Evolutionary conservation across 2,888 invertebrate genomes (phyloP), one percentile per base, ranked within the genome.

Genomic region (Parochlus steinenii): DNA sequence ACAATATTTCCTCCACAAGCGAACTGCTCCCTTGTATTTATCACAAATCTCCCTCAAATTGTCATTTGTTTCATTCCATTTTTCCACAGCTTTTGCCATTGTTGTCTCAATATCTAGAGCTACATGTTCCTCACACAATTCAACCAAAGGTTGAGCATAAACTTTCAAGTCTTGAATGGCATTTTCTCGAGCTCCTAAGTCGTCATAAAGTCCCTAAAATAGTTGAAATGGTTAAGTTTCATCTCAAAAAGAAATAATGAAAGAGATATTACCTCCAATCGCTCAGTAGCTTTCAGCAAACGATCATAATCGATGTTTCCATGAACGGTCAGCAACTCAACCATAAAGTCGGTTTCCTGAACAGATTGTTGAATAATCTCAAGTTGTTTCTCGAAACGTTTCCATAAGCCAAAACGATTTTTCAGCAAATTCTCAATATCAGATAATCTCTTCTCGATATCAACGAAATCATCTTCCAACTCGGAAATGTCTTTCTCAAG

Each of bases 331-430:
- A 85, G 63, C 39, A 85, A 60, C 44, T 85, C 83, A 63, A 82
- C 80, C 82, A 85, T 82, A 47, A 82, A 85, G 53, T 85, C 83
- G 0, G 83, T 80, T 47, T 85, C 83, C 37, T 81, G 71, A 1
- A 83, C 81, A 0, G 80, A 81, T 33, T 80, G 75, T 42, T 82
- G 80, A 8, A 85, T 81, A 52, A 74, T 50, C 46, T 85, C 83
- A 44, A 85, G 54, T 46, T 82, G 80, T 3, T 69, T 62, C 49
- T 83, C 83, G 52, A 80, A 83, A 16, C 79, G 62, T 37, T 73
- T 64, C 85, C 85, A 86, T 16, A 85, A 58, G 3, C 67, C 66
- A 24, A 78, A 56, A 6, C 77, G 69, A 35, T 68, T 67, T 22
- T 71, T 67, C 17, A 85, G 61, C 3, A 76, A 57, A 1, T 65